Conservation (phyloP, 2,888 invertebrate genomes). For the Choristoneura rosaceana region DNA sequence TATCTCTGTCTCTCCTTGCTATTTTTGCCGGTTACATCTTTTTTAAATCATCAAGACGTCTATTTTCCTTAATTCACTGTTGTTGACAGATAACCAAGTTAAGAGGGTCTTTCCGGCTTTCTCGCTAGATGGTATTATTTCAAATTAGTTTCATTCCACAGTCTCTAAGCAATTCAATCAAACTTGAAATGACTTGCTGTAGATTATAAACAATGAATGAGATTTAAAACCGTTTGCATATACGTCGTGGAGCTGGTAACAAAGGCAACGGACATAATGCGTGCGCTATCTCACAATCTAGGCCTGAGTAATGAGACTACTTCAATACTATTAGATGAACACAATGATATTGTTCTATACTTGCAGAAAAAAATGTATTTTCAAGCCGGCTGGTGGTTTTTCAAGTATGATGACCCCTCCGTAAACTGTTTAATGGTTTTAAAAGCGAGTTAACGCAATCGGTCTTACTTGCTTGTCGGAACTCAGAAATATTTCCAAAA, state of each 20-base stretch:
- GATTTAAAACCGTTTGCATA: conserved; percentile 15
- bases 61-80: no score
- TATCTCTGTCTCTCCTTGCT: no score
- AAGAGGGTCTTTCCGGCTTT: no score
- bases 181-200: background rate
- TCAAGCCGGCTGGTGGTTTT: background rate
- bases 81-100: no score
- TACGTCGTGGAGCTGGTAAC: conserved; percentile 31
- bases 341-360: conserved; percentile 44
- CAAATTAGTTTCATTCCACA: background rate
- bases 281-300: conserved; percentile 68
- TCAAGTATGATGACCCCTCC: background rate
- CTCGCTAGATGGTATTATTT: background rate
- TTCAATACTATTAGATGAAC: conserved; percentile 61
- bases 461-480: no score
- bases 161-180: background rate
- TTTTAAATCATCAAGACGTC: no score
- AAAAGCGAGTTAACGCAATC: background rate
- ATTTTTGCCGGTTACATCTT: no score
- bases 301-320: conserved; percentile 69
- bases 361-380: conserved; percentile 31
- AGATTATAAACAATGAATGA: conserved; percentile 2
- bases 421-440: background rate
- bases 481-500: no score
- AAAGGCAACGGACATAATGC: conserved; percentile 47